Percentiles rank a stretch among this genome's conserved stretches.
These are phyloP conservation scores for Epinephelus cyanopodus DNA, from an alignment of 2,113 vertebrate genomes.

Conservation along the genomic window DNA sequence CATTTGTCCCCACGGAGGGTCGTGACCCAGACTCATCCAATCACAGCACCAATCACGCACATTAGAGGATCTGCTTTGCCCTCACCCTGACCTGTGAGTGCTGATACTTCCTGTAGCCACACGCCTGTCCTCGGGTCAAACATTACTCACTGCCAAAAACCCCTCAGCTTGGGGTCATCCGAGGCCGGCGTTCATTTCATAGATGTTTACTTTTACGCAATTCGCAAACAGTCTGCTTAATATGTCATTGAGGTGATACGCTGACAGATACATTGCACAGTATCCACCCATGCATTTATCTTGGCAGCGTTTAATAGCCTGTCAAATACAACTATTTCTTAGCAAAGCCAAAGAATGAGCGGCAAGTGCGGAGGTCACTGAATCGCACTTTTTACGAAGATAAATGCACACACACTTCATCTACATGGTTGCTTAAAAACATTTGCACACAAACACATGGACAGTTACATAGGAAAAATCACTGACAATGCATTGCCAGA, in stretches of 20 bases:
- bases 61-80: slow-evolving; percentile 49
- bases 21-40: slow-evolving; percentile 31
- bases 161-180: neutral
- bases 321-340: neutral
- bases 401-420: neutral
- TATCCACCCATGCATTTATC: neutral
- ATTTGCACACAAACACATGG: neutral
- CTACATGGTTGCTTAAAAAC: neutral
- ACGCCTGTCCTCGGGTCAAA: slow-evolving; percentile 58
- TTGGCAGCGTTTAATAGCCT: neutral
- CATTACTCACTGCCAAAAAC: slow-evolving; percentile 45
- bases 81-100: slow-evolving; percentile 51
- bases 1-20: slow-evolving; percentile 35
- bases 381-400: neutral
- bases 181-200: slow-evolving; percentile 20
- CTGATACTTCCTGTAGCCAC: slow-evolving; percentile 66
- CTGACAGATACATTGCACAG: slow-evolving; percentile 18
- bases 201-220: slow-evolving; percentile 20
- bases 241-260: slow-evolving; percentile 17
- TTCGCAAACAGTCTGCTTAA: slow-evolving; percentile 14
- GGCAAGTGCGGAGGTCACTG: neutral
- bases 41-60: slow-evolving; percentile 42
- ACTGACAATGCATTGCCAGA: neutral
- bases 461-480: neutral
- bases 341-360: neutral